Evolutionary conservation across 1,140 invertebrate genomes (phyloP).

Genomic region (Mercenaria mercenaria): DNA sequence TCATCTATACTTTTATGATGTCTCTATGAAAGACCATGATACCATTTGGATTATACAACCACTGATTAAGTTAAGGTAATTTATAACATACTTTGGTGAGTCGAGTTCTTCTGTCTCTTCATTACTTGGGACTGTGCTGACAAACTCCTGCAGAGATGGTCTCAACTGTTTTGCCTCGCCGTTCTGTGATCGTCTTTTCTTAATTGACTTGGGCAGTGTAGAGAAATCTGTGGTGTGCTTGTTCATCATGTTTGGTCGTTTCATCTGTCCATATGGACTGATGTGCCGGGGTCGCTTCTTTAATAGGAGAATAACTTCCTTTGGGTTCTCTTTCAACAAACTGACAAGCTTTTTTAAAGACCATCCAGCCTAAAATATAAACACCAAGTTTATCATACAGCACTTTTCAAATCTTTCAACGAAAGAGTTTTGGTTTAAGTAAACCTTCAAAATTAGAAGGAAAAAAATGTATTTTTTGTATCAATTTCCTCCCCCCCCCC

Average conservation of each 20-base stretch:
- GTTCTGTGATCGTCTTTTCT: conserved; percentile 80
- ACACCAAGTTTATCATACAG: too few species aligned
- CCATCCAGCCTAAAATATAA: conserved; percentile 90
- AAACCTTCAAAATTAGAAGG: too few species aligned
- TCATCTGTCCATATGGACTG: conserved; percentile 93
- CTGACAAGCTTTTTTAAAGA: conserved; percentile 93
- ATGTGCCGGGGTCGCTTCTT: conserved; percentile 94
- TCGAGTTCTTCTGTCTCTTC: conserved; percentile 69
- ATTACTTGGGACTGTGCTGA: conserved; percentile 66
- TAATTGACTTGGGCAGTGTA: conserved; percentile 82
- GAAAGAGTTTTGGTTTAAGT: too few species aligned
- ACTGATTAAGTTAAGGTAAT: too few species aligned
- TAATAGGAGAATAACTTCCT: conserved; percentile 93
- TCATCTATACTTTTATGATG: too few species aligned
- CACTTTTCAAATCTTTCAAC: too few species aligned
- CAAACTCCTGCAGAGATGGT: conserved; percentile 81
- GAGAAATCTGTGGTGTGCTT: conserved; percentile 75
- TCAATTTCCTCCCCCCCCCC: too few species aligned
- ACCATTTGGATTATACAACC: too few species aligned
- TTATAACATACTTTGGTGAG: conserved; percentile 71
- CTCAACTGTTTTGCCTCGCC: conserved; percentile 77
- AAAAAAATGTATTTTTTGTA: too few species aligned
- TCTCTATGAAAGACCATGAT: too few species aligned
- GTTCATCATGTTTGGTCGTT: conserved; percentile 70
- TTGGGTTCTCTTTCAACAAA: conserved; percentile 92